Conservation (phyloP, 35 echinoderm and acorn worm species). For the Heliocidaris tuberculata region DNA sequence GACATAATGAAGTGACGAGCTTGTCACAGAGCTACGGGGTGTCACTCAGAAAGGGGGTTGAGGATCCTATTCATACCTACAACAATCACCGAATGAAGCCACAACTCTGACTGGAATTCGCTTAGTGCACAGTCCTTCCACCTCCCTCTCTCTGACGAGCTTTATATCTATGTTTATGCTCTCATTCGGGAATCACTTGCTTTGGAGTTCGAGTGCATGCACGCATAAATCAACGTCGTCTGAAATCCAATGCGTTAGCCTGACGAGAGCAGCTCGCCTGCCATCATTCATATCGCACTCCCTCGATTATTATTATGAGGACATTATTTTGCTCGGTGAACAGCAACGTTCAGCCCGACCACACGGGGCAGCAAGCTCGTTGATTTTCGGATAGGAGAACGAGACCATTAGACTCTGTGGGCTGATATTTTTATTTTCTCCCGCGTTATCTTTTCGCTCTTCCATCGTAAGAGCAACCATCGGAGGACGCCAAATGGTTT, state of each 20-base stretch:
- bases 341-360: too few relatives aligned
- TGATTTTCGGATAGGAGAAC: background rate
- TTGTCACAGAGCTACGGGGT: slow-evolving; percentile 23
- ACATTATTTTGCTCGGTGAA: background rate
- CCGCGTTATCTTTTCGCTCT: background rate
- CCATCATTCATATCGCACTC: background rate
- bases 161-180: background rate
- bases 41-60: slow-evolving; percentile 15
- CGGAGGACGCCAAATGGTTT: slow-evolving; percentile 41
- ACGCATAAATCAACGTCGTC: slow-evolving; percentile 1
- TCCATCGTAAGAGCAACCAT: background rate
- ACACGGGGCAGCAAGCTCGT: background rate
- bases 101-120: background rate
- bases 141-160: background rate
- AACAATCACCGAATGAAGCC: background rate
- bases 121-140: background rate
- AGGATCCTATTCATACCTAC: background rate
- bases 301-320: background rate
- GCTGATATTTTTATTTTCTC: background rate
- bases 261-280: background rate
- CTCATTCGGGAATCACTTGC: background rate
- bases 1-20: slow-evolving; percentile 53
- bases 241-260: background rate
- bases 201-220: background rate
- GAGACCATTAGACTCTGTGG: background rate